Base-by-base conservation (phyloP, 2,113 vertebrate genomes). In the Pygoscelis antarcticus region DNA sequence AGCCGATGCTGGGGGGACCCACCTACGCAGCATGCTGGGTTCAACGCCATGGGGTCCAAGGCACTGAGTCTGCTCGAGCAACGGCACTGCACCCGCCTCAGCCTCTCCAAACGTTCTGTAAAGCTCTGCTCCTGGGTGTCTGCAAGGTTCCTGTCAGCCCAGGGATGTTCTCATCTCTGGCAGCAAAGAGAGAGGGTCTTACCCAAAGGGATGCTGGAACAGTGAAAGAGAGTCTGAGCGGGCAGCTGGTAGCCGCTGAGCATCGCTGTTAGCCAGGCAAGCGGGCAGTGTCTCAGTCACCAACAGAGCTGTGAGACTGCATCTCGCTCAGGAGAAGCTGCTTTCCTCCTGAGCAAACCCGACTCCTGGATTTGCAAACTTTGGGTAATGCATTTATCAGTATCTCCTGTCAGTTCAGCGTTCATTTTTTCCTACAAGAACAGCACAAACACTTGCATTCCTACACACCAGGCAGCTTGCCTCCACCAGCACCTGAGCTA, bases 261-360 rank as follows among this genome's bases (percentile, higher is more conserved):
- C 77, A 34, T 11, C 4, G 2, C 65, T 19, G 38, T 7, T 17
- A 30, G 32, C 46, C 57, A 25, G 17, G 60, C 34, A 60, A 60
- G 34, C 1, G 2, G 34, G 26, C 16, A 55, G 52, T 7, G 0
- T 14, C 60, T 68, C 79, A 1, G 14, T 10, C 42, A 62, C 11
- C 21, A 44, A 17, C 30, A 55, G 14, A 49, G 47, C 81, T 30
- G 10, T 27, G 38, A 36, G 40, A 14, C 12, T 10, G 19, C 77
- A 54, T 13, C 40, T 25, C 1, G 0, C 46, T 36, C 14, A 4
- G 47, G 30, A 80, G 23, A 86, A 25, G 32, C 8, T 2, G 1
- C 27, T 23, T 38, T 42, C 13, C 13, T 46, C 36, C 54, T 21
- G 18, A 29, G 22, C 36, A 72, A 68, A 38, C 66, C 8, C 2